Base-by-base conservation (phyloP, 2,888 invertebrate genomes). In the Ochlodes sylvanus region DNA sequence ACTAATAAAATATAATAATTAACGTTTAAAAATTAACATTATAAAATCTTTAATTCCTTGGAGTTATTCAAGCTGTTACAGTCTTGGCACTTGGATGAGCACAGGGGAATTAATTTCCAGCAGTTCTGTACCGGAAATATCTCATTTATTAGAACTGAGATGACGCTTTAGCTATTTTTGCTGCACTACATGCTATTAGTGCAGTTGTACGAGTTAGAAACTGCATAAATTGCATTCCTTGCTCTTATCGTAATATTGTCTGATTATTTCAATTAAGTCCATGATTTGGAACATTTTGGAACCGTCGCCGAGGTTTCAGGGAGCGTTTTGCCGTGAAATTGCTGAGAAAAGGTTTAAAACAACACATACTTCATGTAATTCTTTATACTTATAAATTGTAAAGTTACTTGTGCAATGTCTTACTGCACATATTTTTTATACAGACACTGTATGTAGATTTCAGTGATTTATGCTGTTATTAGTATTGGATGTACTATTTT, bases 21-120 rank as follows among this genome's bases (percentile, higher is more conserved):
- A 44, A 44, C 5, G 6, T 12, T 12, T 0, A 27, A 19, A 17
- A 21, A 52, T 52, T 5, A 52, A 52, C 5, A 27, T 27, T 52
- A 17, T 27, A 27, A 52, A 27, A 19, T 27, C 14, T 27, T 21
- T 27, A 52, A 52, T 27, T 27, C 52, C 52, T 52, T 21, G 14
- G 27, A 52, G 9, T 52, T 52, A 52, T 27, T 52, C 52, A 52
- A 52, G 52, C 52, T 17, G 27, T 27, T 52, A 50, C 47, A 52
- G 27, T 52, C 52, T 52, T 52, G 52, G 27, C 52, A 52, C 77
- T 80, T 78, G 76, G 75, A 79, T 77, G 75, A 79, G 76, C 79
- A 76, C 73, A 77, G 52, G 52, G 76, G 77, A 81, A 86, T 83
- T 83, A 84, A 83, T 83, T 79, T 78, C 75, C 76, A 74, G 75